Conservation (phyloP, 2,888 invertebrate genomes). For the Prionchulus punctatus region DNA sequence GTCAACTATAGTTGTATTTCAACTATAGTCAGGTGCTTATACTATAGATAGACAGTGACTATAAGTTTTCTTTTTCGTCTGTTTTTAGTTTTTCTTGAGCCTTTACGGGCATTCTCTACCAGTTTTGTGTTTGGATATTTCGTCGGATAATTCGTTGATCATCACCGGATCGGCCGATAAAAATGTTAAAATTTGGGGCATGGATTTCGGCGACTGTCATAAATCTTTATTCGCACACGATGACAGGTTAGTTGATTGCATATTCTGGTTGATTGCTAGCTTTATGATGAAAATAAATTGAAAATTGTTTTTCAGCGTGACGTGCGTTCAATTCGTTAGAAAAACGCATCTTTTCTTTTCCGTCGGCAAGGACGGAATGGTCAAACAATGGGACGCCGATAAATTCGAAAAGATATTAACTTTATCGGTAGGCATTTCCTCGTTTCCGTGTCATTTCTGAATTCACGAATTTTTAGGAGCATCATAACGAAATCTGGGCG, state of each 20-base stretch:
- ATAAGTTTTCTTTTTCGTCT: neutral
- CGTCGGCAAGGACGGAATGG: slow-evolving; percentile 73
- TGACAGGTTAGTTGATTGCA: slow-evolving; percentile 42
- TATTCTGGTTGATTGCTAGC: neutral
- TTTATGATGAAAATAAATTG: neutral
- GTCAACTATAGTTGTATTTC: neutral
- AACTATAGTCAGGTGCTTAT: no score
- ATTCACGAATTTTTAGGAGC: slow-evolving; percentile 45
- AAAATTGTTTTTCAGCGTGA: slow-evolving; percentile 52
- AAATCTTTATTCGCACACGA: slow-evolving; percentile 86
- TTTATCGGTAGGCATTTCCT: slow-evolving; percentile 47
- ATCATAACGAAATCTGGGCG: slow-evolving; percentile 59
- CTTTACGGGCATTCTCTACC: slow-evolving; percentile 92
- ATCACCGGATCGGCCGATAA: slow-evolving; percentile 88
- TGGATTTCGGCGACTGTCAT: slow-evolving; percentile 97
- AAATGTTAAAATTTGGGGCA: slow-evolving; percentile 90
- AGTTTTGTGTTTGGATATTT: slow-evolving; percentile 78
- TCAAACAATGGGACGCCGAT: slow-evolving; percentile 95
- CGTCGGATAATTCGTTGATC: slow-evolving; percentile 50
- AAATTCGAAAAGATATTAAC: slow-evolving; percentile 74
- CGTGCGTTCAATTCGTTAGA: slow-evolving; percentile 69
- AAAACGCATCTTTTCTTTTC: slow-evolving; percentile 83
- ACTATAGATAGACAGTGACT: no score
- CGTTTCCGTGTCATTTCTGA: neutral
- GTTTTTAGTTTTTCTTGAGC: slow-evolving; percentile 62